A percentile compares a stretch with the other conserved stretches of the same genome.
Conservation (phyloP, 2,797 vertebrate genomes). For the Falco berigora region DNA sequence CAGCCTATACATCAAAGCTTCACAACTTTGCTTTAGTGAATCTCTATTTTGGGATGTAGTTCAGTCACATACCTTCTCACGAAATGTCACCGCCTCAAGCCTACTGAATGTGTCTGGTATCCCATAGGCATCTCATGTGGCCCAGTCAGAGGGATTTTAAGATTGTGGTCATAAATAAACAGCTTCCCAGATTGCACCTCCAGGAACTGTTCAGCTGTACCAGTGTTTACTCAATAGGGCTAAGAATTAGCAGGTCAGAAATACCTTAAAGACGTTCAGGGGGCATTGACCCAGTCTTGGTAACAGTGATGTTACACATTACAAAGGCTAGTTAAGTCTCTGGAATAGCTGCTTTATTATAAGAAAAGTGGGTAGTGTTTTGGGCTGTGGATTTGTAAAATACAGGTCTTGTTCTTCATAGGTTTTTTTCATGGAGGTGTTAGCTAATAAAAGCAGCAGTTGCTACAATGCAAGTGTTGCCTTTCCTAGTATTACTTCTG, state of each 20-base stretch:
- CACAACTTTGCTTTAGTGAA: background rate
- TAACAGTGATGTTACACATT: background rate
- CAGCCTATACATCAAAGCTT: background rate
- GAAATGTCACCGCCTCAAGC: background rate
- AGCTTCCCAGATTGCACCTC: background rate
- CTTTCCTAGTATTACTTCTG: background rate
- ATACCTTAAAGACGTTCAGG: background rate
- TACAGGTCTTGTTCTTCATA: background rate
- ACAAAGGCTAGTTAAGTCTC: background rate
- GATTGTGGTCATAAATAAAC: background rate
- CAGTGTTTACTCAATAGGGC: background rate
- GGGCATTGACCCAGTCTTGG: background rate
- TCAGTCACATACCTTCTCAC: background rate
- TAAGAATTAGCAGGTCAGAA: background rate
- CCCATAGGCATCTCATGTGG: accelerated
- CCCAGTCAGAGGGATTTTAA: background rate
- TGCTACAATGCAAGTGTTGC: background rate
- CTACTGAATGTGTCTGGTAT: background rate
- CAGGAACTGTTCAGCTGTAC: background rate
- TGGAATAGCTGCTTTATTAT: background rate
- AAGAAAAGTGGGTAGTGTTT: background rate
- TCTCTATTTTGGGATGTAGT: background rate
- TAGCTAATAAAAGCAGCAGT: background rate
- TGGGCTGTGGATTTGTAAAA: background rate
- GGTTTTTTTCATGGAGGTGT: background rate